Base-by-base conservation (phyloP, 2,888 invertebrate genomes). In the Cataglyphis livida region DNA sequence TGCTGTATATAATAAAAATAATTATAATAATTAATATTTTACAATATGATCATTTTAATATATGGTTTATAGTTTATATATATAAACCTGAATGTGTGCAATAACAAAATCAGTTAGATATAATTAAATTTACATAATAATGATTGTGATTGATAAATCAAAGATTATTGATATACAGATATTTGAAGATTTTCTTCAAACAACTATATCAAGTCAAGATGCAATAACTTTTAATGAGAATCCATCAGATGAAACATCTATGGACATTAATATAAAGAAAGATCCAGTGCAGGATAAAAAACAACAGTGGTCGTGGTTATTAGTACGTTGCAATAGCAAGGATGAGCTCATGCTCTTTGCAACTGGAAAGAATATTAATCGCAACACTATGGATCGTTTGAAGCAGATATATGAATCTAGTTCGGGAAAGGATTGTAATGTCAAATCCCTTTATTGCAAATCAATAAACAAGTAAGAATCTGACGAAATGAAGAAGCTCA, bases 391-490 rank as follows among this genome's bases (percentile, higher is more conserved):
- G 93, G 93, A 94, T 70, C 91, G 89, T 76, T 90, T 94, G 66
- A 94, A 93, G 74, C 91, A 92, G 51, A 89, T 92, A 3, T 94
- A 91, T 74, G 93, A 94, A 82, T 89, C 83, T 71, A 94, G 94
- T 18, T 74, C 91, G 3, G 94, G 94, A 76, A 94, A 93, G 75
- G 91, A 93, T 85, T 93, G 93, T 84, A 94, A 94, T 76, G 94
- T 94, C 2, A 94, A 94, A 81, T 94, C 94, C 25, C 89, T 94
- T n/a, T 94, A 94, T 82, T 94, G 94, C 86, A 94, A 94, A 87
- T 92, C 93, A 3, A 89, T 93, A 18, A 87, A 92, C 65, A 94
- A 92, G 94, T 94, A 91, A 91, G 91, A 84, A 10, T 5, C 2
- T 10, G 21, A 78, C 25, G 76, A 81, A 48, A 59, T 74, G 61